Conservation (phyloP, 1,140 invertebrate genomes). For the Pinna nobilis region DNA sequence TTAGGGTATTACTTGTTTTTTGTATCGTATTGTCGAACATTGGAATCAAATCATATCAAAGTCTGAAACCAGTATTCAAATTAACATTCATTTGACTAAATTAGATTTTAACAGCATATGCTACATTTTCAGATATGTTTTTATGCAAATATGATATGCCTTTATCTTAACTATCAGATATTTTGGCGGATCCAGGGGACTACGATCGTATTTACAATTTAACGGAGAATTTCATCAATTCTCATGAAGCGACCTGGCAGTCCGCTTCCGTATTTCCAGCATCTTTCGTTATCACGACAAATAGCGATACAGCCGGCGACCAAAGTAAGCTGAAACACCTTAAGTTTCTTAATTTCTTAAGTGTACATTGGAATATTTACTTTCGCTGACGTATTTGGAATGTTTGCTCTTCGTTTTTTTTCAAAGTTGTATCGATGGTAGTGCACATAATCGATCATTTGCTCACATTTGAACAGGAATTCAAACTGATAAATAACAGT, state of each 20-base stretch:
- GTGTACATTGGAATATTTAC: no score
- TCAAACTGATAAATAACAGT: no score
- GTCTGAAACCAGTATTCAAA: no score
- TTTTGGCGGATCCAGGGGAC: not conserved
- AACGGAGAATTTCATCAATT: not conserved
- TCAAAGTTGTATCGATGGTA: no score
- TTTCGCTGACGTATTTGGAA: no score
- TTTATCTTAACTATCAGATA: conserved; percentile 11
- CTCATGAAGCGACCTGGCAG: not conserved
- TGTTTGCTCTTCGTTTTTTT: no score
- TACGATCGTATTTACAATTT: not conserved
- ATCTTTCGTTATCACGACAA: not conserved
- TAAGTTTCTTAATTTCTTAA: no score
- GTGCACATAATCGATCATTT: no score
- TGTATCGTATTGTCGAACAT: not conserved
- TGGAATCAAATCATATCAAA: no score
- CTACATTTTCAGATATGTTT: not conserved
- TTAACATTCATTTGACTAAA: not conserved
- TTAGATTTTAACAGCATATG: not conserved
- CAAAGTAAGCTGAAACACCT: conserved; percentile 1
- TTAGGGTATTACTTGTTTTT: not conserved
- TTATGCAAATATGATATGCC: not conserved
- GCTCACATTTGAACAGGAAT: no score
- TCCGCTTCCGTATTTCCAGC: not conserved
- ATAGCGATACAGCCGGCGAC: conserved; percentile 1